These are phyloP conservation scores for Drosophila gunungcola DNA, from an alignment of 1,140 invertebrate species.

Conservation along the genomic window DNA sequence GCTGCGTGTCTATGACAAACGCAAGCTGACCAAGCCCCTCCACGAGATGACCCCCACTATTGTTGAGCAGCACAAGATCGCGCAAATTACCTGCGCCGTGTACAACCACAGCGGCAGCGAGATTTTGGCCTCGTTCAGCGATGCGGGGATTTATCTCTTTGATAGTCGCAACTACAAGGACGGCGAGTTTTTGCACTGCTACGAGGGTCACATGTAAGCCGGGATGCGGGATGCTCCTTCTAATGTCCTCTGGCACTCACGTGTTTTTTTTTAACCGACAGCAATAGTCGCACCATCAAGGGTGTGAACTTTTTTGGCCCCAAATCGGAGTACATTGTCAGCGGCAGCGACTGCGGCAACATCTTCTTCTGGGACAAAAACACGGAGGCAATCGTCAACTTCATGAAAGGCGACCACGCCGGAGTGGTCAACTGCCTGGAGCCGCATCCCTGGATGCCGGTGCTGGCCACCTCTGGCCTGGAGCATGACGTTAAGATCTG, in stretches of 20 bases:
- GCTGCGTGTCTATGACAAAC: slow-evolving; percentile 90
- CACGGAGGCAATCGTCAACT: slow-evolving; percentile 94
- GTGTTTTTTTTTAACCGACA: slow-evolving; percentile 9
- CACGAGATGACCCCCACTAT: slow-evolving; percentile 85
- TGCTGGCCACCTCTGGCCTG: slow-evolving; percentile 92
- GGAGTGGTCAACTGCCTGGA: slow-evolving; percentile 97
- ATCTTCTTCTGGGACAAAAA: slow-evolving; percentile 97
- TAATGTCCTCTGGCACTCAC: background rate
- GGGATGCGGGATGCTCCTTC: accelerated
- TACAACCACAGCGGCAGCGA: slow-evolving; percentile 97
- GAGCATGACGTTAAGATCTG: slow-evolving; percentile 97
- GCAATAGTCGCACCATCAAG: slow-evolving; percentile 94
- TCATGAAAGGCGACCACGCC: slow-evolving; percentile 92
- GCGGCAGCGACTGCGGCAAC: slow-evolving; percentile 97
- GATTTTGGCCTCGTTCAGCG: slow-evolving; percentile 96
- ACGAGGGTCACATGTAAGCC: slow-evolving; percentile 89
- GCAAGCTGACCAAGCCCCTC: slow-evolving; percentile 86
- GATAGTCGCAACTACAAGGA: slow-evolving; percentile 87
- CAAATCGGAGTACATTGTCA: slow-evolving; percentile 94
- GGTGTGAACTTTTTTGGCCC: slow-evolving; percentile 97
- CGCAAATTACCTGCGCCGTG: slow-evolving; percentile 93
- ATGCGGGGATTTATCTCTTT: slow-evolving; percentile 97
- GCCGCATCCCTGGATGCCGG: slow-evolving; percentile 94
- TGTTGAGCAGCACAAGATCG: slow-evolving; percentile 28
- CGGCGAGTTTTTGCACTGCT: slow-evolving; percentile 89